Evolutionary conservation across 2,797 vertebrate genomes (phyloP).

Genomic region (Fringilla coelebs): DNA sequence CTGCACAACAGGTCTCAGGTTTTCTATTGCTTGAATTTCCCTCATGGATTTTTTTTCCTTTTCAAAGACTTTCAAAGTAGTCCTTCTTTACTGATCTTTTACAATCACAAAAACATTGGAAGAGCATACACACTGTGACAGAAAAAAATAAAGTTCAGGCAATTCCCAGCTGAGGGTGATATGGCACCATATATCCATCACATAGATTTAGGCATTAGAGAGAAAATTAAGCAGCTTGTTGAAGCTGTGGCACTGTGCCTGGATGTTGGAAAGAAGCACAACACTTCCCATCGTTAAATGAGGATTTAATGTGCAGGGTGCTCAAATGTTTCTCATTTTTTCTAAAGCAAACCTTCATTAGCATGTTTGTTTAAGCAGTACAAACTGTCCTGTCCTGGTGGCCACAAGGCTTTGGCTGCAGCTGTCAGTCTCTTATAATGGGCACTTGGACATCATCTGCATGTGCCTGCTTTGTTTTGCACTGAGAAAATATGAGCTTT

Average conservation of each 20-base stretch:
- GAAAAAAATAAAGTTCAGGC: slow-evolving; percentile 14
- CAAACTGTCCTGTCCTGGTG: not conserved
- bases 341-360: slow-evolving; percentile 21
- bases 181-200: not conserved
- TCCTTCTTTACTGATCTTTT: not conserved
- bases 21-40: slow-evolving; percentile 17
- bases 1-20: not conserved
- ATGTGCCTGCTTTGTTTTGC: not conserved
- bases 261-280: not conserved
- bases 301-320: not conserved
- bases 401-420: not conserved
- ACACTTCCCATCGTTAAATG: not conserved
- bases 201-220: not conserved
- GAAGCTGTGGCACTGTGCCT: not conserved
- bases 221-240: slow-evolving; percentile 20
- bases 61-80: slow-evolving; percentile 17
- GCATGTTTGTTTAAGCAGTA: not conserved
- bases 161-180: slow-evolving; percentile 13
- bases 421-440: not conserved
- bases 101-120: not conserved
- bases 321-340: slow-evolving; percentile 3
- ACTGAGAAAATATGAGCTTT: not conserved
- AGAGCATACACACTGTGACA: not conserved
- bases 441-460: not conserved
- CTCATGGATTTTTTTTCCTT: not conserved